Conservation (phyloP, 2,797 vertebrate species). For the Smutsia gigantea region DNA sequence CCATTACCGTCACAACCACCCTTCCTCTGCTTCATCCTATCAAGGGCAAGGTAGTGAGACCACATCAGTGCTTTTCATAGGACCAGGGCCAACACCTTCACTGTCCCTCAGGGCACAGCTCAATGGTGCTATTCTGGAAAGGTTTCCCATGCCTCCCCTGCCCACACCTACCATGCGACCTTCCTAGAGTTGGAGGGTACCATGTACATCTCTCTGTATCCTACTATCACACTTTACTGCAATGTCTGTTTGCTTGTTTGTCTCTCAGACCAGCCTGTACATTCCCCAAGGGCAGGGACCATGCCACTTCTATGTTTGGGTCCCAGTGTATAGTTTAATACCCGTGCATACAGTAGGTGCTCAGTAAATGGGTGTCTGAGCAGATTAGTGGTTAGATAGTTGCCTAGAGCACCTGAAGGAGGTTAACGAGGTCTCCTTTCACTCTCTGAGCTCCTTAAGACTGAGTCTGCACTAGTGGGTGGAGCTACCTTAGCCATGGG, state of each 20-base stretch:
- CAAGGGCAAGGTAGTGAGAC: slow-evolving; percentile 21
- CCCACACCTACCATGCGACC: neutral
- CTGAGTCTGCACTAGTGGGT: neutral
- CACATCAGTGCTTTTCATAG: neutral
- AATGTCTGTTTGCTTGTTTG: neutral
- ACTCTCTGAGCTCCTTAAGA: neutral
- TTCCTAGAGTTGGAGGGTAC: neutral
- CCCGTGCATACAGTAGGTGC: neutral
- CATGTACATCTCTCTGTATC: neutral
- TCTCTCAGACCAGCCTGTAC: neutral
- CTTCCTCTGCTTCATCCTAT: neutral
- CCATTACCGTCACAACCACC: too few relatives aligned
- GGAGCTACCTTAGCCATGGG: neutral
- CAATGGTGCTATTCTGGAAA: neutral
- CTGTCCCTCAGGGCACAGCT: neutral
- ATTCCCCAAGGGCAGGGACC: neutral
- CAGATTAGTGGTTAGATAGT: neutral
- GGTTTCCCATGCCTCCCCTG: neutral
- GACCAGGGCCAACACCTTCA: neutral
- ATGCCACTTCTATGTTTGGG: neutral
- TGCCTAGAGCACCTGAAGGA: neutral
- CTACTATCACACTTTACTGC: neutral
- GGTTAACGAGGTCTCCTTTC: neutral
- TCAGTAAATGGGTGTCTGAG: neutral
- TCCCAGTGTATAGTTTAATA: neutral